Base-by-base conservation (phyloP, 2,888 invertebrate genomes). In the Netelia melanura region DNA sequence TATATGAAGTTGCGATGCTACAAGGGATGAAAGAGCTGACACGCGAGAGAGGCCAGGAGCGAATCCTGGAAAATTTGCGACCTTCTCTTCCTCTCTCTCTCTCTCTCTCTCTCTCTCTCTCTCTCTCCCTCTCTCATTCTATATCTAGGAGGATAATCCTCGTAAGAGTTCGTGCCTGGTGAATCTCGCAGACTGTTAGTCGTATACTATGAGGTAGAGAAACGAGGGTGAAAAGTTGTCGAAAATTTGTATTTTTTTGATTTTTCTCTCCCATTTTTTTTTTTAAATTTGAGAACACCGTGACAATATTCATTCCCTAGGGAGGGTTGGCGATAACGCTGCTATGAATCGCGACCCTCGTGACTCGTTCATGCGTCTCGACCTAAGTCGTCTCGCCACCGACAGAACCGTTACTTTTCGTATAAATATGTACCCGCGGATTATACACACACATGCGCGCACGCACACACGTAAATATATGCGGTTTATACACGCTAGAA, bases 11-110 rank as follows among this genome's bases (percentile, higher is more conserved):
- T 77, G 64, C 71, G 74, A 78, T 68, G 17, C 72, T 64, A 38
- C 61, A 61, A 30, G 81, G 56, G 77, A 84, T 81, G 81, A 81
- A 84, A 81, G 81, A 74, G 72, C 77, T 77, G 82, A 77, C 74
- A 79, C 54, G 54, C 17, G 44, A 30, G 62, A 54, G 61, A 64
- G 58, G 52, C 71, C 76, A 48, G 74, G 72, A 84, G 68, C 64
- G 84, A 84, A 81, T 74, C 77, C 77, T 74, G 68, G 52, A 74
- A 77, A 84, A 84, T 81, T 81, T 78, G n/a, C 78, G 74, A 84
- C 78, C 81, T 74, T 81, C 78, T 64, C 74, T 84, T 81, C 78
- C 67, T 76, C 71, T 65, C 72, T 52, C 70, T 48, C 67, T 76
- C 71, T 65, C 72, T 52, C 70, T 48, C 52, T 23, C 67, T 67